phyloP scores from a whole-genome alignment of 2,888 invertebrate species.

The Dendrolimus houi region DNA sequence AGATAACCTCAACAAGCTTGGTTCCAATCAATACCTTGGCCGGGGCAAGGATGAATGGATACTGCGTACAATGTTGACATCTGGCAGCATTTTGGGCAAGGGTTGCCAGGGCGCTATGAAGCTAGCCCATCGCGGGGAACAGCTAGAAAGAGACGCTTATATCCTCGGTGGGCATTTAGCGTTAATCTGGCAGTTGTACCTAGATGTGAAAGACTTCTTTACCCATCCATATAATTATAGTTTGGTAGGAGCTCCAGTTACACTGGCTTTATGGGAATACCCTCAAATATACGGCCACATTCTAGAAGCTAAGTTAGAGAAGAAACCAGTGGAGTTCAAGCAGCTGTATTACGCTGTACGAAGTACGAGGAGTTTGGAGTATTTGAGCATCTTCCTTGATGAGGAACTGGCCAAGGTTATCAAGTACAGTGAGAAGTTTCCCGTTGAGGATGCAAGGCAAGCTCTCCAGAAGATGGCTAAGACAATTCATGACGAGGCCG shows the following conservation, averaged over 20 bases:
- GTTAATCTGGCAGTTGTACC: constrained; percentile 58
- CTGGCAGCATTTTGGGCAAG: constrained; percentile 60
- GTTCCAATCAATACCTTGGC: constrained; percentile 54
- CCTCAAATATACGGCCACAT: constrained; percentile 54
- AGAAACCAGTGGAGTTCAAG: constrained; percentile 42
- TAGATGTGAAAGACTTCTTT: constrained; percentile 63
- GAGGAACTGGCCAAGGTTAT: constrained; percentile 50
- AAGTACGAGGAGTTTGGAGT: constrained; percentile 54
- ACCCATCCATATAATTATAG: constrained; percentile 59
- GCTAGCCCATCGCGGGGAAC: constrained; percentile 35
- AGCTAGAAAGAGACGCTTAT: constrained; percentile 52
- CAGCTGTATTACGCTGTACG: constrained; percentile 56
- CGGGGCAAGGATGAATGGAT: constrained; percentile 60
- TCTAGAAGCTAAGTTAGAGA: constrained; percentile 41
- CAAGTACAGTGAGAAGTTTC: constrained; percentile 44
- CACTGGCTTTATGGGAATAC: constrained; percentile 59
- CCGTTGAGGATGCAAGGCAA: constrained; percentile 47
- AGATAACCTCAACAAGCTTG: constrained; percentile 47
- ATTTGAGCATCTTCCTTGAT: constrained; percentile 44
- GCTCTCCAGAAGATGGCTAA: constrained; percentile 60
- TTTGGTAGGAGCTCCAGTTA: constrained; percentile 53
- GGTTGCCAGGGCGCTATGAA: constrained; percentile 66
- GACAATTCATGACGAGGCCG: constrained; percentile 49
- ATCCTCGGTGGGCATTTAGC: constrained; percentile 58
- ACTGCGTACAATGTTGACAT: constrained; percentile 52